Evolutionary conservation across 2,888 invertebrate species (phyloP).

Genomic region (Apotomis turbidana): DNA sequence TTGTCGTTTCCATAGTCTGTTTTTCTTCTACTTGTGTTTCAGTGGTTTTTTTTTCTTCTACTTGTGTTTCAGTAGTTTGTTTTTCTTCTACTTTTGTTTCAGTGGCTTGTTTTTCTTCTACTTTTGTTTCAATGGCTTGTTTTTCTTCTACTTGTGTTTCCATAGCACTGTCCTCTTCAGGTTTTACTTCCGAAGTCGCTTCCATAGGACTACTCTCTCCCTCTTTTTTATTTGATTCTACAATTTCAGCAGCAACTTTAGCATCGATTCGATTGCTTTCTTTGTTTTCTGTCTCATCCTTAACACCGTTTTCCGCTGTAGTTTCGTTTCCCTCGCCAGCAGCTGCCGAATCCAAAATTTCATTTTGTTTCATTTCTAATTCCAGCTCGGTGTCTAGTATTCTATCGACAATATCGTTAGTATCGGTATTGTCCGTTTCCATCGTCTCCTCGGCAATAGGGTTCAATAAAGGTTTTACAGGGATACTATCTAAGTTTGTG

Average conservation of each 20-base stretch:
- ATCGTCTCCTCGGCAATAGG: conserved; percentile 71
- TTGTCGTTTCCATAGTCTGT: conserved; percentile 29
- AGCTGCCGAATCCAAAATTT: conserved; percentile 56
- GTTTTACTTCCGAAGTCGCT: conserved; percentile 43
- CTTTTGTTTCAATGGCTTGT: conserved; percentile 41
- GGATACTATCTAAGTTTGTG: conserved; percentile 72
- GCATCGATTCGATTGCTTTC: conserved; percentile 45
- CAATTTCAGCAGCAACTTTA: conserved; percentile 45
- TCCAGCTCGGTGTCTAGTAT: conserved; percentile 73
- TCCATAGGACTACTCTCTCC: conserved; percentile 42
- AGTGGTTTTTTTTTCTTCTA: conserved; percentile 39
- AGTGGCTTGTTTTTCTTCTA: conserved; percentile 27
- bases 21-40: conserved; percentile 42
- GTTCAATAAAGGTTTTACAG: conserved; percentile 69
- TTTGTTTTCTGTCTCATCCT: conserved; percentile 26
- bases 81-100: conserved; percentile 28
- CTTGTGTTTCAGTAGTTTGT: conserved; percentile 34
- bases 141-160: conserved; percentile 44
- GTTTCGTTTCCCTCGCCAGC: conserved; percentile 46
- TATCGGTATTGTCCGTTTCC: conserved; percentile 69
- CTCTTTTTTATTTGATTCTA: conserved; percentile 38
- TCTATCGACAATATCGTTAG: conserved; percentile 73
- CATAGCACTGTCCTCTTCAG: conserved; percentile 46
- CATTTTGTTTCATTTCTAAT: conserved; percentile 65
- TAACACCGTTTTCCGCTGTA: conserved; percentile 37